Conservation (phyloP, 1,140 invertebrate species). For the Drosophila takahashii region DNA sequence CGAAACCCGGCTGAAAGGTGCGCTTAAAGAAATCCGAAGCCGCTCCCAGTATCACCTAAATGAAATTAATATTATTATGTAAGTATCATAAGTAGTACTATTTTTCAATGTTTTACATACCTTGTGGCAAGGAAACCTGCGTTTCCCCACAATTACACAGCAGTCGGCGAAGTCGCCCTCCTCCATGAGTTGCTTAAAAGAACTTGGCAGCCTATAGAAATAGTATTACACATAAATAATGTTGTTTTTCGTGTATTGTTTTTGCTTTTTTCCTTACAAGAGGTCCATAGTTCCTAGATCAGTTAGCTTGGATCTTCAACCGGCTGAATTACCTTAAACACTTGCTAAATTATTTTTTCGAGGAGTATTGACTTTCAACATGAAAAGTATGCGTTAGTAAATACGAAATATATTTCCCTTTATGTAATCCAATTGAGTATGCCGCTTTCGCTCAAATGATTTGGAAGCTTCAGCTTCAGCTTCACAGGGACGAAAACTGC, state of each 20-base stretch:
- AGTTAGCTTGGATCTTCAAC: too few relatives aligned
- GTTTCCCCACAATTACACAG: conserved; percentile 6
- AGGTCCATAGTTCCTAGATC: conserved; percentile 9
- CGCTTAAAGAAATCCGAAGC: conserved; percentile 21
- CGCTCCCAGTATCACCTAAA: conserved; percentile 14
- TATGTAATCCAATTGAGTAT: too few relatives aligned
- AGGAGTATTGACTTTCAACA: too few relatives aligned
- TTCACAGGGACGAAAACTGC: too few relatives aligned
- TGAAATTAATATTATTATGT: not conserved
- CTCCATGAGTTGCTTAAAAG: not conserved
- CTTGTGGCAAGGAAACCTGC: conserved; percentile 35
- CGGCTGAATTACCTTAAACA: too few relatives aligned
- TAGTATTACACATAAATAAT: too few relatives aligned
- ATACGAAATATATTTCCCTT: too few relatives aligned
- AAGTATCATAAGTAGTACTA: not conserved
- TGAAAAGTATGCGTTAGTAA: too few relatives aligned
- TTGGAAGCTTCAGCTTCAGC: too few relatives aligned
- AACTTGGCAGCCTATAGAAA: conserved; percentile 6
- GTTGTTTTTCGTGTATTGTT: too few relatives aligned
- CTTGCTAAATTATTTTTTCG: too few relatives aligned
- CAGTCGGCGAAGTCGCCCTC: conserved; percentile 29
- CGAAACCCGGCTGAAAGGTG: conserved; percentile 17
- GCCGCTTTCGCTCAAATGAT: too few relatives aligned
- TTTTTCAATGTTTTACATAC: not conserved
- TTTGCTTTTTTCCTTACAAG: not conserved